These are phyloP conservation scores for Cordilura impudica DNA, from an alignment of 2,888 invertebrate species.

Conservation along the genomic window DNA sequence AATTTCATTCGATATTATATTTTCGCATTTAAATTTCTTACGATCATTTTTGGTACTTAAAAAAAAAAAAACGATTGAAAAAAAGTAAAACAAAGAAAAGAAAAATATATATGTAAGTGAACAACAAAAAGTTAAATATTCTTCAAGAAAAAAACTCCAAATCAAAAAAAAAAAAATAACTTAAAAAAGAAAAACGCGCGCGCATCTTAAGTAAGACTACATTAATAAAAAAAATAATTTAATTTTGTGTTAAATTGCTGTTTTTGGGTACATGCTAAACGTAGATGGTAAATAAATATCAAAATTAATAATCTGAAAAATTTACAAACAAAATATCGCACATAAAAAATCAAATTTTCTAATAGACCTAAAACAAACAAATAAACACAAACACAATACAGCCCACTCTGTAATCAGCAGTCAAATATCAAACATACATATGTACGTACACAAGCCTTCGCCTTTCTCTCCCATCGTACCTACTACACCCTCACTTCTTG, in stretches of 20 bases:
- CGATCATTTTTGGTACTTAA: not conserved
- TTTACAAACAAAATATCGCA: not conserved
- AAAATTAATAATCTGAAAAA: not conserved
- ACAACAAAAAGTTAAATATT: not conserved
- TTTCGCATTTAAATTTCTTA: not conserved
- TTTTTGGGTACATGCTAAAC: not conserved
- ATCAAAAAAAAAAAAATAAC: not conserved
- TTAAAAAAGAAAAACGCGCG: not conserved
- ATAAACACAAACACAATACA: too few relatives aligned
- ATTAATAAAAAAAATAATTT: not conserved
- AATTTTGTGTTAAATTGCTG: not conserved
- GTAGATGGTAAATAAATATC: not conserved
- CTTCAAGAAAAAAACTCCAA: not conserved
- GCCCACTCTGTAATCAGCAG: too few relatives aligned
- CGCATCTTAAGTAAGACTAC: not conserved
- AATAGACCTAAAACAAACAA: not conserved
- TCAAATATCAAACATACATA: too few relatives aligned
- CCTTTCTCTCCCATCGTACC: not conserved
- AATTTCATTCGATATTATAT: not conserved
- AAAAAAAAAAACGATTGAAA: not conserved
- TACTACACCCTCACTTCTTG: not conserved
- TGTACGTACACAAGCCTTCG: too few relatives aligned
- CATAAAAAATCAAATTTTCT: not conserved
- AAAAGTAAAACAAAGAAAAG: constrained; percentile 32
- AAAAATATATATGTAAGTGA: constrained; percentile 1